Conservation (phyloP, 2,888 invertebrate genomes). For the Heteromyza rotundicornis region DNA sequence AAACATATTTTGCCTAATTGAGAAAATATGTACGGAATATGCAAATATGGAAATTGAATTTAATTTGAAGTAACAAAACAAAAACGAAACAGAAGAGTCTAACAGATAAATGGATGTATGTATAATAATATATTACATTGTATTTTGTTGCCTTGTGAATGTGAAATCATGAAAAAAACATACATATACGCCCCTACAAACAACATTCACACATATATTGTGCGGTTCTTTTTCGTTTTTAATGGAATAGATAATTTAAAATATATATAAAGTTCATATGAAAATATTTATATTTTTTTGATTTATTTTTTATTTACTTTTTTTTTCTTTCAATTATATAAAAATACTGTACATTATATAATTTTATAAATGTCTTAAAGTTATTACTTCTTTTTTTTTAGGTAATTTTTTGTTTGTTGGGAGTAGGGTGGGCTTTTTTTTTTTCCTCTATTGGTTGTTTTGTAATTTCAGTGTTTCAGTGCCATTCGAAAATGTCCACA, state of each 20-base stretch:
- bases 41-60: too few species aligned
- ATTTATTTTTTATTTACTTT: slow-evolving; percentile 1
- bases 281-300: slow-evolving; percentile 18
- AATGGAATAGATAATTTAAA: background rate
- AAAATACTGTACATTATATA: slow-evolving; percentile 31
- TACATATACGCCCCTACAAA: slow-evolving; percentile 17
- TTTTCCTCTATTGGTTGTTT: too few species aligned
- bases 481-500: too few species aligned
- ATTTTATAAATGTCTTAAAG: slow-evolving; percentile 9
- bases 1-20: too few species aligned
- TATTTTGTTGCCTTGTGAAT: background rate
- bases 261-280: slow-evolving; percentile 20
- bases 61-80: background rate
- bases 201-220: slow-evolving; percentile 24
- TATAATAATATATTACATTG: background rate
- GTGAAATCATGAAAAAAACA: background rate
- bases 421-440: background rate
- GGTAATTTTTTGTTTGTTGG: slow-evolving; percentile 19
- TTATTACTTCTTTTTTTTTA: background rate
- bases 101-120: background rate
- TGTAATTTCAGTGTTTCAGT: too few species aligned
- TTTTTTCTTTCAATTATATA: slow-evolving; percentile 12
- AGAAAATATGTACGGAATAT: too few species aligned
- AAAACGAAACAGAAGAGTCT: background rate
- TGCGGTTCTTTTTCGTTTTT: slow-evolving; percentile 13